Percentiles rank a stretch among this genome's conserved stretches.
These are phyloP conservation scores for Hypothenemus hampei DNA, from an alignment of 1,140 invertebrate genomes.

Conservation along the genomic window DNA sequence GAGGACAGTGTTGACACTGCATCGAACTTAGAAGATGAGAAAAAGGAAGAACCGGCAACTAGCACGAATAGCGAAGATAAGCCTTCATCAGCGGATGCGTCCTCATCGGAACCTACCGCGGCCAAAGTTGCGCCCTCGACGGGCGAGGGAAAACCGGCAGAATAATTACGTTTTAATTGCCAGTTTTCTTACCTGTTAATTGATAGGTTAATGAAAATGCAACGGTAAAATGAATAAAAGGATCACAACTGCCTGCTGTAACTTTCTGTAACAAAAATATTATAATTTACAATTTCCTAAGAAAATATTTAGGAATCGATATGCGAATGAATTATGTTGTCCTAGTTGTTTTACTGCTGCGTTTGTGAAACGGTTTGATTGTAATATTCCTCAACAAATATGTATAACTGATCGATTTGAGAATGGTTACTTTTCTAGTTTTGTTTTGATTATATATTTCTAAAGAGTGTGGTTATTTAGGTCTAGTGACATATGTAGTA, in stretches of 20 bases:
- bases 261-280: no score
- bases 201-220: constrained; percentile 37
- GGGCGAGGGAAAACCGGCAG: constrained; percentile 35
- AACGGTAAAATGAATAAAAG: constrained; percentile 22
- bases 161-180: constrained; percentile 34
- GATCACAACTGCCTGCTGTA: no score
- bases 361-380: constrained; percentile 16
- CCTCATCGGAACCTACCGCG: not conserved
- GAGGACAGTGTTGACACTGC: constrained; percentile 36
- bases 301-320: no score
- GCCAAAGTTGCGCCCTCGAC: constrained; percentile 2
- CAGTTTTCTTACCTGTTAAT: constrained; percentile 31
- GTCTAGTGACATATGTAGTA: no score
- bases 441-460: no score
- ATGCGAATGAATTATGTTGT: no score
- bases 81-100: not conserved
- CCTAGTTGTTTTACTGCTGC: constrained; percentile 21
- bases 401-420: no score
- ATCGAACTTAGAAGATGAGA: constrained; percentile 30
- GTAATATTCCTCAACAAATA: constrained; percentile 26
- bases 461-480: no score
- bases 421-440: no score
- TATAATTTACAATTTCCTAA: no score
- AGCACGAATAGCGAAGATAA: constrained; percentile 12
- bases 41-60: constrained; percentile 34